These are phyloP conservation scores for Sebastes iracundus DNA, from an alignment of 2,797 vertebrate species.

Conservation along the genomic window DNA sequence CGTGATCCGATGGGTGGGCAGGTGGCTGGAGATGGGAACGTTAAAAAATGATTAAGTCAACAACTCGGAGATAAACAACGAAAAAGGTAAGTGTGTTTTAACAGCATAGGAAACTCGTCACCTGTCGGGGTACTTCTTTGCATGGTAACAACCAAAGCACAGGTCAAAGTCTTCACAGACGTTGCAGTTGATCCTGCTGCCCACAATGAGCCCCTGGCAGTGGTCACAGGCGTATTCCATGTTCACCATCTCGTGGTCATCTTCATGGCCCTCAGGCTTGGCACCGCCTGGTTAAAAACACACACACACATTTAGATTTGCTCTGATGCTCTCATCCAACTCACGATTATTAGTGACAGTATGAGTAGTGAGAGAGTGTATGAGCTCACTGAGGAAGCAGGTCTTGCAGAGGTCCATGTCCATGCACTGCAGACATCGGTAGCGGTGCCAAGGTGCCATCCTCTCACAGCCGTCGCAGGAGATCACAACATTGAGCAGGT, in stretches of 20 bases:
- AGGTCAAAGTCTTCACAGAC: slow-evolving; percentile 98
- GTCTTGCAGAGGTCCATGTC: slow-evolving; percentile 99
- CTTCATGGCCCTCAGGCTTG: slow-evolving; percentile 97
- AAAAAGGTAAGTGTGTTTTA: not conserved
- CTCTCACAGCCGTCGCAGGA: slow-evolving; percentile 97
- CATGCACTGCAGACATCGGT: slow-evolving; percentile 95
- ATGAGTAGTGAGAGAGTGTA: not conserved
- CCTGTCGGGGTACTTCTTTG: slow-evolving; percentile 96
- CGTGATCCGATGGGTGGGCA: slow-evolving; percentile 95
- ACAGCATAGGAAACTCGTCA: slow-evolving; percentile 52
- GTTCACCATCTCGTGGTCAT: slow-evolving; percentile 98
- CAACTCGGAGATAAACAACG: not conserved
- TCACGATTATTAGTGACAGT: rapidly evolving
- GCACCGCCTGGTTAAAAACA: slow-evolving; percentile 87
- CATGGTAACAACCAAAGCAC: slow-evolving; percentile 97
- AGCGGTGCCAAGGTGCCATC: slow-evolving; percentile 96
- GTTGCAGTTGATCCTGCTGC: slow-evolving; percentile 95
- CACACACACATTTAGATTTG: not conserved
- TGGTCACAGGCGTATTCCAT: slow-evolving; percentile 98
- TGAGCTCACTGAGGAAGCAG: slow-evolving; percentile 92
- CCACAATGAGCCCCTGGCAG: slow-evolving; percentile 96
- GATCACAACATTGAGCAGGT: slow-evolving; percentile 95
- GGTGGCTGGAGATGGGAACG: slow-evolving; percentile 82
- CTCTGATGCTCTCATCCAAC: not conserved
- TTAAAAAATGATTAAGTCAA: not conserved